Percentiles rank a stretch among this genome's conserved stretches.
These are phyloP conservation scores for Bombus affinis DNA, from an alignment of 1,140 invertebrate species.

Conservation along the genomic window DNA sequence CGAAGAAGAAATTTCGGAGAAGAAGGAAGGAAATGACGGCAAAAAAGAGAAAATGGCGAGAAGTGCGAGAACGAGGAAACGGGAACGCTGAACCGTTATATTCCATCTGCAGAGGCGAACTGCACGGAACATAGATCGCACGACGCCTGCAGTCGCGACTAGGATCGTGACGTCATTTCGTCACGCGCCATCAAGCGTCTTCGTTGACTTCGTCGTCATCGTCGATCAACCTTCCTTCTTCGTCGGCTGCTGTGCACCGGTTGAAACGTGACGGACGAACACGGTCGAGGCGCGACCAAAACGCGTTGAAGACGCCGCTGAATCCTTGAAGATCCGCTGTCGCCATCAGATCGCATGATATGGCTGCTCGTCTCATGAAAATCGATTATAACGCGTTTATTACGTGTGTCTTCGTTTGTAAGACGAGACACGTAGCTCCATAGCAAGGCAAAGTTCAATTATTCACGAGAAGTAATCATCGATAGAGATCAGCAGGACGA, in stretches of 20 bases:
- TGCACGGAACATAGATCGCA: conserved; percentile 51
- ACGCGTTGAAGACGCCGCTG: neutral
- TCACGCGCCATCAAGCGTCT: conserved; percentile 74
- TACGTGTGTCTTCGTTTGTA: too few relatives aligned
- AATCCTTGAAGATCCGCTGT: neutral
- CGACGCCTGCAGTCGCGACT: conserved; percentile 53
- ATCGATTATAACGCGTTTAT: neutral
- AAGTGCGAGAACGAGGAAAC: conserved; percentile 68
- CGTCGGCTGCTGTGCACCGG: neutral
- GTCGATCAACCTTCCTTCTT: conserved; percentile 66
- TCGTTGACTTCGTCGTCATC: conserved; percentile 64
- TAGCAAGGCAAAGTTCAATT: too few relatives aligned
- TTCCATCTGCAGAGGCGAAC: conserved; percentile 67
- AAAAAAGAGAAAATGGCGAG: conserved; percentile 23
- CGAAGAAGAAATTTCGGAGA: neutral
- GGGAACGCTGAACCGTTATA: conserved; percentile 75
- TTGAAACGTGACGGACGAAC: neutral
- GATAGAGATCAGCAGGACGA: too few relatives aligned
- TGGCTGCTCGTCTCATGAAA: neutral
- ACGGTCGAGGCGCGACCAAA: neutral
- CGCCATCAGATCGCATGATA: neutral
- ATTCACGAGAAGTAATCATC: too few relatives aligned
- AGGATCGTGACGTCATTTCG: conserved; percentile 75
- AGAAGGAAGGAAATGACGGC: neutral
- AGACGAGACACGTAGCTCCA: too few relatives aligned